Evolutionary conservation across 1,140 invertebrate species (phyloP).

Genomic region (Hylaeus volcanicus): DNA sequence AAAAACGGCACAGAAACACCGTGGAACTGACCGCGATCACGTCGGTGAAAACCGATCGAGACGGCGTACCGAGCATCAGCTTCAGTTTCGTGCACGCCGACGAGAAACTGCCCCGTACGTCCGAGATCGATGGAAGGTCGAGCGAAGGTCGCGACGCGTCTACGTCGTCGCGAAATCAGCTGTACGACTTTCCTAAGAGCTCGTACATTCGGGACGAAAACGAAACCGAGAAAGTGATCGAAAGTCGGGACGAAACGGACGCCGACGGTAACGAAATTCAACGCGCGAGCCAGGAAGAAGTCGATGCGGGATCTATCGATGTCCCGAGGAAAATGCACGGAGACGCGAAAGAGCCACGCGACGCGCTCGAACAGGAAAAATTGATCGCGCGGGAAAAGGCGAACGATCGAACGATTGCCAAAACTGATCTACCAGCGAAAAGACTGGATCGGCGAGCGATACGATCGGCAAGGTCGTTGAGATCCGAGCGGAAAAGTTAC

Average conservation of each 20-base stretch:
- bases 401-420: not conserved
- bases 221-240: constrained; percentile 1
- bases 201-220: constrained; percentile 15
- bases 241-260: not conserved
- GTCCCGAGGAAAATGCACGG: not conserved
- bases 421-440: not conserved
- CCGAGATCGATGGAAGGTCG: constrained; percentile 17
- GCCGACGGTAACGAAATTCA: not conserved
- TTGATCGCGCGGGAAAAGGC: not conserved
- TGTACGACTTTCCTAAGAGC: constrained; percentile 36
- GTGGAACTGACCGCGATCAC: constrained; percentile 73
- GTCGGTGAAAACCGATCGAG: constrained; percentile 67
- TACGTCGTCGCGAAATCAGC: not conserved
- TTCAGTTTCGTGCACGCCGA: constrained; percentile 72
- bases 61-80: constrained; percentile 75
- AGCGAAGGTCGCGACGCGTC: constrained; percentile 18
- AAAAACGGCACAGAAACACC: constrained; percentile 69
- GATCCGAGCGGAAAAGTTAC: constrained; percentile 30
- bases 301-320: not conserved
- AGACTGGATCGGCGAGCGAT: not conserved
- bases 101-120: constrained; percentile 32
- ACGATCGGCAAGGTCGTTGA: constrained; percentile 48
- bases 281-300: not conserved
- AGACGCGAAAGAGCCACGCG: too few species aligned
- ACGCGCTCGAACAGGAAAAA: too few species aligned